Base-by-base conservation (phyloP, 2,888 invertebrate genomes). In the Tinea trinotella region DNA sequence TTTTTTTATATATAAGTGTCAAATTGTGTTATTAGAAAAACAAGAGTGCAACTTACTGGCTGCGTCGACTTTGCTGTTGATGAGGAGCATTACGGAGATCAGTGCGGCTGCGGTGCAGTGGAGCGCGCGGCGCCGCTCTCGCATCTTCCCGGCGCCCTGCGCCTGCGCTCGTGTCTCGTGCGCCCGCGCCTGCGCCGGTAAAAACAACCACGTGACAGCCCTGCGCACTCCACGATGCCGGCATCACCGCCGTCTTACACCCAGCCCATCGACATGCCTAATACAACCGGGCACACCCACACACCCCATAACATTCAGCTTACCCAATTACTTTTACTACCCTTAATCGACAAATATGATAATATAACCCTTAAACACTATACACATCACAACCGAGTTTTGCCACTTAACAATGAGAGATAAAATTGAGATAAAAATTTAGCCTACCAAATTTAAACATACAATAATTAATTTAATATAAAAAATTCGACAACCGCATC, bases 401-500 rank as follows among this genome's bases (percentile, higher is more conserved):
- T 80, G 77, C 80, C 82, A 83, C 81, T 79, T 80, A 76, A 64
- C 64, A 18, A 35, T 35, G 15, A 35, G 35, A 52, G 52, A 52
- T 24, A 50, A 50, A 50, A 50, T 50, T 50, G 22, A 50, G 46
- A 46, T 17, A 22, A 24, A 50, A 24, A 50, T 24, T 24, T 50
- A 50, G 24, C 50, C 50, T 50, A 50, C 22, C 22, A 15, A 50
- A n/a, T 24, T 20, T 40, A 19, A 40, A 35, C 13, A 20, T 40
- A 22, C 22, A 34, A 36, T 36, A 5, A 53, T 36, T 20, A n/a
- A 46, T 50, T 50, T 54, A 34, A 24, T 50, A 50, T 50, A 49
- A 83, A 84, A 84, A 83, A 84, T 82, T 84, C 84, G 84, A 85
- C 84, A 85, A 84, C 85, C 84, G 80, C 75, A 84, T 84, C 84